Conservation (phyloP, 2,113 vertebrate genomes). For the Tapirus terrestris region DNA sequence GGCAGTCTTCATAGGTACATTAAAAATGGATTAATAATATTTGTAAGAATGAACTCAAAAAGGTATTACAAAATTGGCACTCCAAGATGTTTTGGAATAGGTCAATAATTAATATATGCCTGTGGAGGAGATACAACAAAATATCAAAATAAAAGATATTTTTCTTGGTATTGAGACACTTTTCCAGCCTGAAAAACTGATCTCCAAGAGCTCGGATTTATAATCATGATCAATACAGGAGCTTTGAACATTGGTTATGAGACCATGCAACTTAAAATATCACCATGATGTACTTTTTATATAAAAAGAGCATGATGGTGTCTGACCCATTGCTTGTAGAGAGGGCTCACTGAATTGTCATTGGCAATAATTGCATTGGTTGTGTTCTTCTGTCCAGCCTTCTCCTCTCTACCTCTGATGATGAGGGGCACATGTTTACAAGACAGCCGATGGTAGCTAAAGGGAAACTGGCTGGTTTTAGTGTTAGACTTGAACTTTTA, state of each 20-base stretch:
- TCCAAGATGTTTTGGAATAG: background rate
- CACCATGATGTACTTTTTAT: background rate
- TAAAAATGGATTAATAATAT: background rate
- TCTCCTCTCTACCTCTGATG: background rate
- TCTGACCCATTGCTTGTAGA: background rate
- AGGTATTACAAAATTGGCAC: background rate
- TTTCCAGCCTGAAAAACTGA: background rate
- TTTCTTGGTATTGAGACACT: background rate
- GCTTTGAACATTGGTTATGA: background rate
- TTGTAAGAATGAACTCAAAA: background rate
- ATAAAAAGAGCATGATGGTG: background rate
- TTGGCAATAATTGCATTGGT: background rate
- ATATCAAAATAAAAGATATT: constrained; percentile 14
- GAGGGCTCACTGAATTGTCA: background rate
- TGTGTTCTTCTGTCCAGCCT: background rate
- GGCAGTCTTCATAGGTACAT: background rate
- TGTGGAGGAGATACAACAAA: background rate
- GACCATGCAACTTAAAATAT: background rate
- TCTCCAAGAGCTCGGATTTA: background rate
- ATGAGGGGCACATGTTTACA: background rate
- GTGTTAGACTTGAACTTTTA: background rate
- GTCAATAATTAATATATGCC: background rate
- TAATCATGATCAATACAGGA: background rate
- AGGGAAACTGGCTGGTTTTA: background rate
- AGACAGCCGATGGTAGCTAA: background rate